Evolutionary conservation across 1,140 invertebrate genomes (phyloP).

Genomic region (Drosophila grimshawi): DNA sequence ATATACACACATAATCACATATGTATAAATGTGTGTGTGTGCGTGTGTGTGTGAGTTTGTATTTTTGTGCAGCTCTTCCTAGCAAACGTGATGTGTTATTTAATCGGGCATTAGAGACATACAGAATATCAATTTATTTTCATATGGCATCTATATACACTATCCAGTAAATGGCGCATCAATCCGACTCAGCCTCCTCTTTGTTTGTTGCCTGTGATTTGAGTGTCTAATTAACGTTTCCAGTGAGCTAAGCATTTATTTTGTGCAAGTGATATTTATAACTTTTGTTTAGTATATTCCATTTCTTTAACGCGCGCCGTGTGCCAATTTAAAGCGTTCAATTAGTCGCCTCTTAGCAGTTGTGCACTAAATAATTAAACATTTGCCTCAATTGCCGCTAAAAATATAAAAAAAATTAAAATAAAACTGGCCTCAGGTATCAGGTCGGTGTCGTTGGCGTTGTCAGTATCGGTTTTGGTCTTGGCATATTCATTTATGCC

Average conservation of each 20-base stretch:
- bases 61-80: background rate
- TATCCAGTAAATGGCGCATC: conserved; percentile 14
- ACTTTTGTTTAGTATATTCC: conserved; percentile 6
- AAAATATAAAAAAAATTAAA: background rate
- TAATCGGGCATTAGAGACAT: conserved; percentile 17
- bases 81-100: conserved; percentile 9
- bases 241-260: conserved; percentile 14
- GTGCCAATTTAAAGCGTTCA: conserved; percentile 32
- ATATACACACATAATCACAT: background rate
- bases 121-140: conserved; percentile 32
- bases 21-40: background rate
- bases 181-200: conserved; percentile 9
- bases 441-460: conserved; percentile 20
- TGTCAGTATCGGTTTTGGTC: conserved; percentile 24
- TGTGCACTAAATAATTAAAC: conserved; percentile 43
- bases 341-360: conserved; percentile 37
- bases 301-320: background rate
- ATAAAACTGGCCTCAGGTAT: conserved; percentile 16
- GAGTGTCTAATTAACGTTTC: conserved; percentile 31
- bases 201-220: conserved; percentile 34
- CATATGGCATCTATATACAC: conserved; percentile 9
- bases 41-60: background rate
- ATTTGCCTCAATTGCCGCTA: conserved; percentile 25
- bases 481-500: conserved; percentile 60
- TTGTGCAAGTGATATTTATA: conserved; percentile 9